Base-by-base conservation (phyloP, 2,797 vertebrate species). In the Lateolabrax maculatus region DNA sequence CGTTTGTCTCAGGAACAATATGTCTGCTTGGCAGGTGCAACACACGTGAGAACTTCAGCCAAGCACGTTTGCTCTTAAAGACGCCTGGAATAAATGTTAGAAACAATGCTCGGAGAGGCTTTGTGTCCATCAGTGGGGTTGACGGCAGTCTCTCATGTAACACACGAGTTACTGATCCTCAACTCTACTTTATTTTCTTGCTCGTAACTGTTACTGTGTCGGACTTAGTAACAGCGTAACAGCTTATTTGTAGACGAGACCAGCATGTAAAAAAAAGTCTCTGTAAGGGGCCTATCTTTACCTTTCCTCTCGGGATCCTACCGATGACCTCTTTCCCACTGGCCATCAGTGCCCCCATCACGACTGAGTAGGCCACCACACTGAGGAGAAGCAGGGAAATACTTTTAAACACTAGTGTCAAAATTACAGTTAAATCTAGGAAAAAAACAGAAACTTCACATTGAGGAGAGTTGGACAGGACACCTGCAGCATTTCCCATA, bases 281-380 rank as follows among this genome's bases (percentile, higher is more conserved):
- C n/a, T 34, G 46, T 23, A 27, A 25, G n/a, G 8, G 0, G 5
- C 5, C 27, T 0, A 0, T 43, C 19, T 29, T 82, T 67, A 88
- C 98, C 97, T 99, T 99, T 94, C 98, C 98, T 94, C 97, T 98
- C 0, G 98, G 98, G 79, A 99, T 99, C 91, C 96, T 95, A 21
- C 98, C 98, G 0, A 97, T 94, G 19, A 99, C 95, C 93, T 99
- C 98, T 88, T 97, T 99, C 53, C 98, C 98, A 75, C 97, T 99
- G 80, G 98, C 98, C 98, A 99, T 99, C 82, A 99, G 83, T 0
- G 97, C 97, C 10, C 98, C 98, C 97, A 99, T 98, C 41, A 99
- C 96, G 44, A 99, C 97, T 0, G 98, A 98, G 90, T 99, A 99
- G 2, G 98, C 98, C 70, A 99, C 97, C 75, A 99, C 97, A 69